Evolutionary conservation across 2,113 vertebrate genomes (phyloP).

Genomic region (Cyprinodon variegatus): DNA sequence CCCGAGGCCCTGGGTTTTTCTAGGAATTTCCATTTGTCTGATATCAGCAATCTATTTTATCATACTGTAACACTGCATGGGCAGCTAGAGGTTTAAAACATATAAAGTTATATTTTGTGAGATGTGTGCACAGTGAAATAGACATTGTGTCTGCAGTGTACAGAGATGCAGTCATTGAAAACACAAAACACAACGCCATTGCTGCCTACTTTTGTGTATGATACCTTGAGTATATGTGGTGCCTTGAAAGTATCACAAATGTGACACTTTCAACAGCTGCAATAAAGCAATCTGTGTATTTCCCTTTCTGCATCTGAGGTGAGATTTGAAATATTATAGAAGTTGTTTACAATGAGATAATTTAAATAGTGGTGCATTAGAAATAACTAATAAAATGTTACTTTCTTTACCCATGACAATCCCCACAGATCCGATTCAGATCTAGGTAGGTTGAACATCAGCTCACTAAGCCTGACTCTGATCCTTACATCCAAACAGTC

Average conservation of each 20-base stretch:
- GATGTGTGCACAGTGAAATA: not conserved
- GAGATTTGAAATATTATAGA: not conserved
- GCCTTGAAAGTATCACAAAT: not conserved
- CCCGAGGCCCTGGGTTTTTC: conserved; percentile 26
- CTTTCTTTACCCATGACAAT: not conserved
- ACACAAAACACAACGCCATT: not conserved
- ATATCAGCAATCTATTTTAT: conserved; percentile 39
- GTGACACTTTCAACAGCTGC: not conserved
- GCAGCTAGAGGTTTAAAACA: not conserved
- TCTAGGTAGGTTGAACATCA: no score
- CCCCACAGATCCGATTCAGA: not conserved
- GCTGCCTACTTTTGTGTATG: no score
- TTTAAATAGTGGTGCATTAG: no score
- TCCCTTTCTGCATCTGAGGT: not conserved
- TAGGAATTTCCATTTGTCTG: conserved; percentile 35
- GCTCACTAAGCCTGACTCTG: no score
- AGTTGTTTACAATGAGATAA: not conserved
- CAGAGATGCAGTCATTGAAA: not conserved
- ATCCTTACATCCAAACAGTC: no score
- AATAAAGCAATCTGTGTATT: not conserved
- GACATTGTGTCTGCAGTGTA: not conserved
- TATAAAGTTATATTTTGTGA: not conserved
- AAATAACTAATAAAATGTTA: no score
- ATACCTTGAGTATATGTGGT: no score
- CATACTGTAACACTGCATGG: not conserved